phyloP scores from a whole-genome alignment of 2,888 invertebrate species.

The Agonopterix arenella region DNA sequence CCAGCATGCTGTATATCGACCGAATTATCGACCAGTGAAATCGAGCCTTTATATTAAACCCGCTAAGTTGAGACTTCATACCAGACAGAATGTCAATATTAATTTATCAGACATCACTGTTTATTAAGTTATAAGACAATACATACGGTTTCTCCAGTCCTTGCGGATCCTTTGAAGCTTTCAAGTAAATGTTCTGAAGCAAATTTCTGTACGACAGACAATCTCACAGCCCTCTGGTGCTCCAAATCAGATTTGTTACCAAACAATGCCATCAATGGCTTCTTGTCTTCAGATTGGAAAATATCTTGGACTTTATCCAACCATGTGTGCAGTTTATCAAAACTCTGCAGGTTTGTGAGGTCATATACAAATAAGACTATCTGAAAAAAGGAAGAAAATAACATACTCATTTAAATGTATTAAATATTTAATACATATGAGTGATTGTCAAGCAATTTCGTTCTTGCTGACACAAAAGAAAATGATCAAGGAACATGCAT shows the following conservation, averaged over 20 bases:
- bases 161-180: slow-evolving; percentile 81
- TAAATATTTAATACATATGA: background rate
- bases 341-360: slow-evolving; percentile 87
- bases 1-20: too few species aligned
- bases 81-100: too few species aligned
- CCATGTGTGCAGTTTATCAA: slow-evolving; percentile 87
- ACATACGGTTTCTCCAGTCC: slow-evolving; percentile 83
- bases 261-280: slow-evolving; percentile 78
- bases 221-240: slow-evolving; percentile 81
- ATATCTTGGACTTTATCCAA: slow-evolving; percentile 71
- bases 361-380: slow-evolving; percentile 89
- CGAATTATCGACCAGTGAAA: too few species aligned
- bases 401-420: background rate
- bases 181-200: slow-evolving; percentile 79
- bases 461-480: too few species aligned
- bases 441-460: background rate
- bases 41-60: too few species aligned
- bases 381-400: slow-evolving; percentile 46
- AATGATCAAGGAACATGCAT: too few species aligned
- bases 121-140: slow-evolving; percentile 3
- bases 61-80: too few species aligned
- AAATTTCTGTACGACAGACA: slow-evolving; percentile 80
- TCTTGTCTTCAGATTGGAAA: slow-evolving; percentile 53
- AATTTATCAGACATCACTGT: too few species aligned
- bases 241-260: slow-evolving; percentile 87